Percentiles rank a stretch among this genome's conserved stretches.
Conservation (phyloP, 2,797 vertebrate species). For the Delichon dasypus region DNA sequence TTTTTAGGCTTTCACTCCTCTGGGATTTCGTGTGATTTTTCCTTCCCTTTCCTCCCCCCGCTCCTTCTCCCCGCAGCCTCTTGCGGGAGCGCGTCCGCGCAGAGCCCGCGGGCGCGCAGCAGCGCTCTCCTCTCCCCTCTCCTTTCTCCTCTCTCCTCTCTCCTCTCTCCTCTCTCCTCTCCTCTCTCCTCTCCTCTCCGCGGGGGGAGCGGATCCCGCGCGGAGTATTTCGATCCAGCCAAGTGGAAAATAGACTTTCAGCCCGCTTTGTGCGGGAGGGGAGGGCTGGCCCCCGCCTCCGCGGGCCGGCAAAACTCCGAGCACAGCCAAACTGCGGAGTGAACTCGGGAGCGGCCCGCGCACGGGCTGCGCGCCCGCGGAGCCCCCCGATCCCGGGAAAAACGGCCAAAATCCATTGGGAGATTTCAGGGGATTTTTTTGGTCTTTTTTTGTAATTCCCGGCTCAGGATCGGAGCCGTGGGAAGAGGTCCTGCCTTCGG, state of each 20-base stretch:
- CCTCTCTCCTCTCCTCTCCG: no score
- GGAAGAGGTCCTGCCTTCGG: background rate
- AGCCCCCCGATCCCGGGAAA: background rate
- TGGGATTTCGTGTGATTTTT: background rate
- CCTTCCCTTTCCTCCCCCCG: background rate
- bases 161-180: no score
- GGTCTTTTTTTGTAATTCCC: no score
- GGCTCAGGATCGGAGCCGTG: background rate
- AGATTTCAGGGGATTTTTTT: background rate
- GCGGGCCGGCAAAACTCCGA: background rate
- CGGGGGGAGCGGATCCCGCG: background rate
- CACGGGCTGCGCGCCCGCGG: background rate
- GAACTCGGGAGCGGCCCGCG: slow-evolving; percentile 49
- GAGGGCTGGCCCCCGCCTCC: slow-evolving; percentile 21
- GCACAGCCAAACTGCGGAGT: slow-evolving; percentile 57
- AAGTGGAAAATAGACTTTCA: slow-evolving; percentile 79
- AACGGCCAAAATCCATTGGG: fast-evolving
- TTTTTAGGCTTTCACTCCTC: background rate
- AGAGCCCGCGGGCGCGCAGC: slow-evolving; percentile 15
- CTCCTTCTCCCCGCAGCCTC: background rate
- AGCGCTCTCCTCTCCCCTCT: background rate
- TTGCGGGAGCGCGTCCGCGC: background rate
- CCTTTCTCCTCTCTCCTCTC: no score
- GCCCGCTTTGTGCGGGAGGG: slow-evolving; percentile 69
- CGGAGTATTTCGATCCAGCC: slow-evolving; percentile 66